These are phyloP conservation scores for Andrena fulva DNA, from an alignment of 2,888 invertebrate genomes.

Conservation along the genomic window DNA sequence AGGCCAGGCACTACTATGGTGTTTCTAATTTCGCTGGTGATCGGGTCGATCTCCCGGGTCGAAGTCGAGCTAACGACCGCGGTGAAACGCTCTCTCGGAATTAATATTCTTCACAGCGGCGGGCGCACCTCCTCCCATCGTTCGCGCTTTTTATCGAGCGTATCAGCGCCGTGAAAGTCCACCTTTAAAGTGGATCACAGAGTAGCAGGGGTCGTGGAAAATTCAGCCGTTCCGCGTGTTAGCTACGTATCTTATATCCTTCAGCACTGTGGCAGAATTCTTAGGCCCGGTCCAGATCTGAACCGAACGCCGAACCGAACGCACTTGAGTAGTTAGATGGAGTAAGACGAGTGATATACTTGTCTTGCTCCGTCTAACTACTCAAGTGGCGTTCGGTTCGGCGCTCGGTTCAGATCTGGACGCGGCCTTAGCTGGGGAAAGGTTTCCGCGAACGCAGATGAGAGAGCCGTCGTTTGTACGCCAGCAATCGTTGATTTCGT, in stretches of 20 bases:
- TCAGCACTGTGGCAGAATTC: neutral
- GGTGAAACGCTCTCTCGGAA: conserved; percentile 43
- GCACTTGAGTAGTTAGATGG: too few relatives aligned
- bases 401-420: too few relatives aligned
- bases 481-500: neutral
- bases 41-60: conserved; percentile 2
- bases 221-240: conserved; percentile 21
- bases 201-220: conserved; percentile 57
- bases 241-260: neutral
- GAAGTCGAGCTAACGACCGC: neutral
- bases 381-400: too few relatives aligned
- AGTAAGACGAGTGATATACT: too few relatives aligned
- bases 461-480: too few relatives aligned
- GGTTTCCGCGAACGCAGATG: neutral
- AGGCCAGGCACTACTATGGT: neutral
- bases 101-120: conserved; percentile 51
- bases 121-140: conserved; percentile 49
- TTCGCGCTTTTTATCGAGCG: conserved; percentile 51
- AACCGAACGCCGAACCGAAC: too few relatives aligned
- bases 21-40: conserved; percentile 22
- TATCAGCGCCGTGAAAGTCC: conserved; percentile 63
- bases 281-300: too few relatives aligned
- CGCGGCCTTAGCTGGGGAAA: neutral
- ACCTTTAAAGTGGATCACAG: conserved; percentile 55
- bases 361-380: too few relatives aligned